Base-by-base conservation (phyloP, 2,113 vertebrate genomes). In the Donacobius atricapilla region DNA sequence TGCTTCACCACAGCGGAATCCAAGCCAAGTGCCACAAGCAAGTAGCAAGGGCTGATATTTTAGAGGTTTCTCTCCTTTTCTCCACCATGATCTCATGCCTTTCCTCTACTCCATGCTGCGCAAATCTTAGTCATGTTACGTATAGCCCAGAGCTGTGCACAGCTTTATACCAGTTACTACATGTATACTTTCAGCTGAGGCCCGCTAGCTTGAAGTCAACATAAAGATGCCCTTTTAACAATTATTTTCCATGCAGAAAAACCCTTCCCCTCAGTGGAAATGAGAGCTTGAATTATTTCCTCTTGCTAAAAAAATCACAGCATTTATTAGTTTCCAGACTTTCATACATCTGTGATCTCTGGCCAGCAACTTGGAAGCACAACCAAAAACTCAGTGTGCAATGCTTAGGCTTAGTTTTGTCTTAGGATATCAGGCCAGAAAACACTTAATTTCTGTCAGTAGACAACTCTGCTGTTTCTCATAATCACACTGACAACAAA, bases 121-220 rank as follows among this genome's bases (percentile, higher is more conserved):
- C 23, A 23, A 11, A 17, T 25, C 56, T 78, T 2, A 44, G 8
- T 35, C 35, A 6, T 0, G 2, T 25, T 10, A 30, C 0, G 3
- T 2, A 31, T 0, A 40, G 24, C 16, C 54, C 35, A 40, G 45
- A 77, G 25, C n/a, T n/a, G 33, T 2, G 9, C 39, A 15, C 0
- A 12, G 11, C 15, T 0, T 1, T 11, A 16, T 3, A 11, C 9
- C 15, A 30, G 20, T 19, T 16, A 47, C 6, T 7, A 42, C 0
- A 20, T 2, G 5, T 3, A 10, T 1, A 12, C 7, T 16, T 58
- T 56, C 9, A 37, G n/a, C 9, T 13, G 8, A 61, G 28, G 56
- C 24, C 37, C 81, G 28, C 22, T 57, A 60, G 18, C 18, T 53
- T 4, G 17, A 48, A 58, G 27, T 30, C 60, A 78, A 66, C 28